These are phyloP conservation scores for Dasyurus viverrinus DNA, from an alignment of 2,113 vertebrate genomes.

Conservation along the genomic window DNA sequence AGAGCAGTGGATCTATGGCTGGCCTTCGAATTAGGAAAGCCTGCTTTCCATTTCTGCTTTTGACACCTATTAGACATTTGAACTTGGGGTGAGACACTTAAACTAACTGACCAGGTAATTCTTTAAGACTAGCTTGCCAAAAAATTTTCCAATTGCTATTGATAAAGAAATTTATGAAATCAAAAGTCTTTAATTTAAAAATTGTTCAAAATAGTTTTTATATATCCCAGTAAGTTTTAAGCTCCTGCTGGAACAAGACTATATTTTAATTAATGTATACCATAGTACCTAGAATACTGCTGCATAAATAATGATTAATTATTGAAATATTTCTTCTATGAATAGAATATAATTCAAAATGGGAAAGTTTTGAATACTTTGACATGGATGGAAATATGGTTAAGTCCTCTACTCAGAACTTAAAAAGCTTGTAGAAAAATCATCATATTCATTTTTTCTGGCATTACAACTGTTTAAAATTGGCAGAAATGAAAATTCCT, in stretches of 20 bases:
- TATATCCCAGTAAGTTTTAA: neutral
- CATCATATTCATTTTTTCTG: neutral
- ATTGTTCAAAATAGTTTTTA: neutral
- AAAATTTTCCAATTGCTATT: neutral
- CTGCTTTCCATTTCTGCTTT: neutral
- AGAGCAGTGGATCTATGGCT: neutral
- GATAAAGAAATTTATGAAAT: neutral
- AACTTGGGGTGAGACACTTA: neutral
- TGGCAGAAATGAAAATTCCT: neutral
- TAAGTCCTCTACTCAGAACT: neutral
- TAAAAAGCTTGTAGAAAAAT: neutral
- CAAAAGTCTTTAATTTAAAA: neutral
- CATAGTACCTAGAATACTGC: neutral
- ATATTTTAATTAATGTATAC: neutral
- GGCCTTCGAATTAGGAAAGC: neutral
- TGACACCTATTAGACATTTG: neutral
- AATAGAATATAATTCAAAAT: neutral
- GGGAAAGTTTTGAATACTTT: neutral
- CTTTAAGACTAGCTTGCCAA: neutral
- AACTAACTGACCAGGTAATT: neutral
- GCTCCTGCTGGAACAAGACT: neutral
- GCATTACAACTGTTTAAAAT: neutral
- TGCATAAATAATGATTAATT: neutral
- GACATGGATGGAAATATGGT: neutral
- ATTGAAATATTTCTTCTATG: neutral